phyloP scores from a whole-genome alignment of 2,113 vertebrate species.

The Lanius ludovicianus region DNA sequence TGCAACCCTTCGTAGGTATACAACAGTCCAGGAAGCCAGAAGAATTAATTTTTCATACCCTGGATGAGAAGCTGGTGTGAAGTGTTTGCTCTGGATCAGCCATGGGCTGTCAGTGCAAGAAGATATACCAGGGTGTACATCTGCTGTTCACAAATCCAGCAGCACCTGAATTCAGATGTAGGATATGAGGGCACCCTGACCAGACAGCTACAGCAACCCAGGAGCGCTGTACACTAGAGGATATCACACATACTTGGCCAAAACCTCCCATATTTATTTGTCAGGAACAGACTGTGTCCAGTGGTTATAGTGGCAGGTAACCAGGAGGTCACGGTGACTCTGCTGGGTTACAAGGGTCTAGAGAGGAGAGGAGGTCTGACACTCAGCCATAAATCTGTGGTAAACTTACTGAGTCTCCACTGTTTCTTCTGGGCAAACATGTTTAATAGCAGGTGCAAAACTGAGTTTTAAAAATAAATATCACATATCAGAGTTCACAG shows the following conservation, averaged over 20 bases:
- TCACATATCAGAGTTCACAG: background rate
- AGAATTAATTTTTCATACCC: background rate
- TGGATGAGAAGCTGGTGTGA: background rate
- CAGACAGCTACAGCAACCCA: background rate
- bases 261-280: background rate
- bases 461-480: background rate
- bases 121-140: background rate
- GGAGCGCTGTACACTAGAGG: background rate
- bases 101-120: background rate
- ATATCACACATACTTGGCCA: background rate
- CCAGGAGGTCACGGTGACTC: background rate
- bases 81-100: background rate
- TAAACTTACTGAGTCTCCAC: background rate
- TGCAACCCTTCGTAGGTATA: background rate
- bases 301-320: background rate
- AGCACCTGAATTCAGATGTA: background rate
- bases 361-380: background rate
- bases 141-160: background rate
- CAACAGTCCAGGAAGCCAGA: background rate
- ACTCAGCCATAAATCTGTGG: background rate
- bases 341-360: background rate
- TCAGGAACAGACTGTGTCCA: background rate
- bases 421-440: background rate
- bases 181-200: rapidly evolving
- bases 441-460: slow-evolving; percentile 2